phyloP scores from a whole-genome alignment of 2,797 vertebrate genomes.

The Hippocampus kuda region DNA sequence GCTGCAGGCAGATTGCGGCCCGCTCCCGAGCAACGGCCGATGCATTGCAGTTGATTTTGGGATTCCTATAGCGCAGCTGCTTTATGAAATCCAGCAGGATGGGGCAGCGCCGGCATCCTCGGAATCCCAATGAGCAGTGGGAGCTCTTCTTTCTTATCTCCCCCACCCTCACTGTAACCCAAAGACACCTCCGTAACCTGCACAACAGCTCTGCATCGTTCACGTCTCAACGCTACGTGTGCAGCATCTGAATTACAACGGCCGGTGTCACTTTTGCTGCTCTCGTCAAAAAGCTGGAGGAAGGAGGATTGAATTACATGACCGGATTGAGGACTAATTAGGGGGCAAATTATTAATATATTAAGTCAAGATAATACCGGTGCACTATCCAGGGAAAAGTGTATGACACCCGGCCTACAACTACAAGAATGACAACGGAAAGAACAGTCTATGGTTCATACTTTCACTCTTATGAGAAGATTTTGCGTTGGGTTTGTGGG shows the following conservation, averaged over 20 bases:
- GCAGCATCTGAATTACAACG: constrained; percentile 18
- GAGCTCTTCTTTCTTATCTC: constrained; percentile 21
- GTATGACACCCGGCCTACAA: background rate
- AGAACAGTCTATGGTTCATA: too few relatives aligned
- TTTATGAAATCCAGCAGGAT: constrained; percentile 39
- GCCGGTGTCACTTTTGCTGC: constrained; percentile 25
- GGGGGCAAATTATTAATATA: constrained; percentile 33
- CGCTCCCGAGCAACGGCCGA: background rate
- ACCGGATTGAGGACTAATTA: constrained; percentile 49
- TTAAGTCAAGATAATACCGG: constrained; percentile 28
- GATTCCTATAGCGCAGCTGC: constrained; percentile 42
- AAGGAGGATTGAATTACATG: constrained; percentile 39
- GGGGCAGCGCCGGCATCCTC: constrained; percentile 33
- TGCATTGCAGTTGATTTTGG: constrained; percentile 52
- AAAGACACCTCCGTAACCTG: constrained; percentile 20
- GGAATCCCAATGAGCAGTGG: constrained; percentile 58
- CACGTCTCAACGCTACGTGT: constrained; percentile 16
- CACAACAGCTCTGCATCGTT: constrained; percentile 25
- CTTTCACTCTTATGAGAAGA: too few relatives aligned
- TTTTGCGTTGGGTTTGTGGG: too few relatives aligned
- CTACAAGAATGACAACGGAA: background rate
- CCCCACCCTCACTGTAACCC: constrained; percentile 25
- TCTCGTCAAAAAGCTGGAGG: constrained; percentile 30
- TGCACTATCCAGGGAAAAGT: background rate
- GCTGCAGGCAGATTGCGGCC: constrained; percentile 6